phyloP scores from a whole-genome alignment of 2,797 vertebrate genomes.

The Enteromius afrohamiltoni region DNA sequence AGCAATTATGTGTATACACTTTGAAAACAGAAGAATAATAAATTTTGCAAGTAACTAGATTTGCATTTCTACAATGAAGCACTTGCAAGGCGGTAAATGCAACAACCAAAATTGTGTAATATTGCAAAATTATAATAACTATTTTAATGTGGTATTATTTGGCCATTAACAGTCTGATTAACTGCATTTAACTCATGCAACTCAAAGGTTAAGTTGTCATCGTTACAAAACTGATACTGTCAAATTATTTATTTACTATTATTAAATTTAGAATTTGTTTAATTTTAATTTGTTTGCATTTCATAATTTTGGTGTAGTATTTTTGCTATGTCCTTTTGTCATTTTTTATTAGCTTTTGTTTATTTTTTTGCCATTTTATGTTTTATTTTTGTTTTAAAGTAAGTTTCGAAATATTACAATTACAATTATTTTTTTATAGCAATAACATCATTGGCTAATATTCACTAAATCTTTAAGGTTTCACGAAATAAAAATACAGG shows the following conservation, averaged over 20 bases:
- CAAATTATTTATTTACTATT: not conserved
- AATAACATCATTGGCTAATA: not conserved
- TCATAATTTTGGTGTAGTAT: not conserved
- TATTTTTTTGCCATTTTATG: not conserved
- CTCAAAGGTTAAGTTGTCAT: not conserved
- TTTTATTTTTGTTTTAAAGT: not conserved
- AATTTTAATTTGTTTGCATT: not conserved
- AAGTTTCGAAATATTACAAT: not conserved
- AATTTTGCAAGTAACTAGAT: not conserved
- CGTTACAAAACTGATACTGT: not conserved
- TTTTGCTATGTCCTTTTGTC: not conserved
- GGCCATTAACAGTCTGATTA: not conserved
- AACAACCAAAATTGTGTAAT: not conserved
- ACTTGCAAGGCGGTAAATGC: not conserved
- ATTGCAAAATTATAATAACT: not conserved
- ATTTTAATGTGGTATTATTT: not conserved
- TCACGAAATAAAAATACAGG: not conserved
- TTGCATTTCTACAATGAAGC: not conserved
- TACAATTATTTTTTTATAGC: not conserved
- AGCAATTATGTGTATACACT: not conserved
- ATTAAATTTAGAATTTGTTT: not conserved
- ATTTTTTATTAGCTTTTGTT: not conserved
- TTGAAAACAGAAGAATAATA: conserved; percentile 1
- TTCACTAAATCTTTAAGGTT: not conserved
- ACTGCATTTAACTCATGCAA: not conserved